phyloP scores from a whole-genome alignment of 2,797 vertebrate genomes.

The Philypnodon macrostomus region DNA sequence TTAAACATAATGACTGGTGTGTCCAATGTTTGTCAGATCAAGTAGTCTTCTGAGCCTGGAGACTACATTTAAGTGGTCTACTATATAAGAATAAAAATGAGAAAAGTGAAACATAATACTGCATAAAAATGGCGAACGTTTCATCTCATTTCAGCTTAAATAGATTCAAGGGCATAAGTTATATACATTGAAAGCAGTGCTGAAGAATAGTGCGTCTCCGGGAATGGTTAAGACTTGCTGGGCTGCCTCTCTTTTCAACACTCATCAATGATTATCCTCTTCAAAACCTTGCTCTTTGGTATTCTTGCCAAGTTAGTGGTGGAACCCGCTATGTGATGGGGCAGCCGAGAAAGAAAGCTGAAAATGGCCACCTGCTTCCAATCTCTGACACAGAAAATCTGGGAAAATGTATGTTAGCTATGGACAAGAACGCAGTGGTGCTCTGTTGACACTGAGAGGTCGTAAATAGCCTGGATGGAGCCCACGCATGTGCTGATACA shows the following conservation, averaged over 20 bases:
- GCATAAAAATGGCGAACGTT: neutral
- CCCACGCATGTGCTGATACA: constrained; percentile 39
- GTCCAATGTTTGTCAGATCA: neutral
- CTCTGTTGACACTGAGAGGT: constrained; percentile 45
- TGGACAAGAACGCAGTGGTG: constrained; percentile 40
- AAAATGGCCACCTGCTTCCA: constrained; percentile 48
- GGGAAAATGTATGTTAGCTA: constrained; percentile 42
- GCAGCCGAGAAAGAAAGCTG: too few species aligned
- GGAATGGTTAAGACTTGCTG: constrained; percentile 23
- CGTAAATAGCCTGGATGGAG: constrained; percentile 44
- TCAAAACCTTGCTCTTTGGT: constrained; percentile 43
- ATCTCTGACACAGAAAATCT: constrained; percentile 49
- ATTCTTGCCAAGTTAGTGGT: constrained; percentile 43
- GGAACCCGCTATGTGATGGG: constrained; percentile 24
- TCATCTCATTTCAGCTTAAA: constrained; percentile 9
- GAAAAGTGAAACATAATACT: neutral
- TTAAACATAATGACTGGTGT: too few species aligned
- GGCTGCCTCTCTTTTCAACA: constrained; percentile 41
- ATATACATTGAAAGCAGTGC: constrained; percentile 9
- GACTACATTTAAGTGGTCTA: neutral
- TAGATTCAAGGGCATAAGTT: constrained; percentile 8
- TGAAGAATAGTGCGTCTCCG: constrained; percentile 20
- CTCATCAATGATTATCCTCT: constrained; percentile 31
- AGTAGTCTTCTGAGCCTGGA: neutral
- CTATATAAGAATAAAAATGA: neutral